Conservation (phyloP, 2,888 invertebrate genomes). For the Aspidiotus destructor region DNA sequence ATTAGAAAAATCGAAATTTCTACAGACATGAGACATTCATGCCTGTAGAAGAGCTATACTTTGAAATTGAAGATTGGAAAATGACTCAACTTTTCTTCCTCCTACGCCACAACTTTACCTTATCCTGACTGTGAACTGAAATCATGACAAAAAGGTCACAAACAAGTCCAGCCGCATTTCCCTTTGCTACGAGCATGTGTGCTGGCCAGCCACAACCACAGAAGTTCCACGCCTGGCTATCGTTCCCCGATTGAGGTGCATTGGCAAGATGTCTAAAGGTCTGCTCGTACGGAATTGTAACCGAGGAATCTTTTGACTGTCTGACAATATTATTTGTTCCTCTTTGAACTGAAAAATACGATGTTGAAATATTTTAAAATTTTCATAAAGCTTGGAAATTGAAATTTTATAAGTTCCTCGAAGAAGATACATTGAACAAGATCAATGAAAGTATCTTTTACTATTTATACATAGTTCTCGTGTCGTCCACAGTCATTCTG, state of each 20-base stretch:
- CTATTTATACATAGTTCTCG: no score
- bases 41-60: no score
- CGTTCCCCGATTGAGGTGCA: conserved; percentile 43
- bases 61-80: no score
- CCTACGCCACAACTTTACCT: conserved; percentile 43
- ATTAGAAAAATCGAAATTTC: no score
- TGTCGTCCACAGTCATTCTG: no score
- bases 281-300: conserved; percentile 51
- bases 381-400: background rate
- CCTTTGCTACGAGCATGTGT: conserved; percentile 68
- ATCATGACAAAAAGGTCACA: conserved; percentile 68
- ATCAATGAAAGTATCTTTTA: no score
- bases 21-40: no score
- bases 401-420: no score
- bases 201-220: conserved; percentile 85
- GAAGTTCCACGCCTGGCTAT: conserved; percentile 55
- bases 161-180: conserved; percentile 54
- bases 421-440: no score
- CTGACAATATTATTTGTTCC: conserved; percentile 58
- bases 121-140: conserved; percentile 59
- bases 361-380: background rate
- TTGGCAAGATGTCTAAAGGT: conserved; percentile 48
- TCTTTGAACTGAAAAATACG: conserved; percentile 49
- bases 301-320: conserved; percentile 52
- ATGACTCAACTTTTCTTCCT: background rate